phyloP scores from a whole-genome alignment of 2,113 vertebrate species.

The Rissa tridactyla region DNA sequence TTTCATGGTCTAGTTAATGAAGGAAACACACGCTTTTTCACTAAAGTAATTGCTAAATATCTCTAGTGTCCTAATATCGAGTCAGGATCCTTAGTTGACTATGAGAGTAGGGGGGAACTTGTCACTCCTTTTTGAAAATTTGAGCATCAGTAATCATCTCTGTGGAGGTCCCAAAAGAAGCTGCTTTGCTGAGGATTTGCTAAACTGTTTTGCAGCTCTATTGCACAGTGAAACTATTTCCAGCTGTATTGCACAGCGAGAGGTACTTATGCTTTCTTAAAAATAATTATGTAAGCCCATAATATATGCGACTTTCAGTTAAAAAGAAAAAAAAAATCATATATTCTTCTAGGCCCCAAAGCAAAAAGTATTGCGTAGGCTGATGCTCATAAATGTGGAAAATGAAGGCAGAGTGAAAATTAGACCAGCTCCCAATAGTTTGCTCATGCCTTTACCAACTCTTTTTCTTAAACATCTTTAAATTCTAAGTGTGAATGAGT shows the following conservation, averaged over 20 bases:
- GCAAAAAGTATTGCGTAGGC: background rate
- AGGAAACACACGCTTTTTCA: background rate
- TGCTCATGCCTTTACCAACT: constrained; percentile 4
- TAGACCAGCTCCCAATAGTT: constrained; percentile 38
- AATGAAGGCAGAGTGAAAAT: constrained; percentile 20
- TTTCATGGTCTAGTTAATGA: background rate
- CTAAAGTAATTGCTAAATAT: background rate
- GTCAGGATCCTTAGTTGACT: background rate
- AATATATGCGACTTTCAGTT: background rate
- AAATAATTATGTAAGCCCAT: background rate
- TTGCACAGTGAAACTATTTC: background rate
- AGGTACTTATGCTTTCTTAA: background rate
- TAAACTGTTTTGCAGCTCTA: background rate
- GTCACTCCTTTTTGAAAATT: background rate
- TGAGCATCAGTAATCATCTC: background rate
- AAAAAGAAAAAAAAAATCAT: background rate
- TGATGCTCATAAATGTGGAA: background rate
- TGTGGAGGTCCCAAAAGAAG: background rate
- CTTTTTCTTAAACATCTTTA: background rate
- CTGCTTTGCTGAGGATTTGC: background rate
- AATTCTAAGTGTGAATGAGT: constrained; percentile 28
- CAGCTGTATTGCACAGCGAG: background rate
- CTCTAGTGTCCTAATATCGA: background rate
- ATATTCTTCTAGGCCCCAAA: background rate
- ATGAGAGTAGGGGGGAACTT: background rate